A percentile compares a stretch with the other conserved stretches of the same genome.
Evolutionary conservation across 2,888 invertebrate genomes (phyloP).

Genomic region (Morinoia aosen): DNA sequence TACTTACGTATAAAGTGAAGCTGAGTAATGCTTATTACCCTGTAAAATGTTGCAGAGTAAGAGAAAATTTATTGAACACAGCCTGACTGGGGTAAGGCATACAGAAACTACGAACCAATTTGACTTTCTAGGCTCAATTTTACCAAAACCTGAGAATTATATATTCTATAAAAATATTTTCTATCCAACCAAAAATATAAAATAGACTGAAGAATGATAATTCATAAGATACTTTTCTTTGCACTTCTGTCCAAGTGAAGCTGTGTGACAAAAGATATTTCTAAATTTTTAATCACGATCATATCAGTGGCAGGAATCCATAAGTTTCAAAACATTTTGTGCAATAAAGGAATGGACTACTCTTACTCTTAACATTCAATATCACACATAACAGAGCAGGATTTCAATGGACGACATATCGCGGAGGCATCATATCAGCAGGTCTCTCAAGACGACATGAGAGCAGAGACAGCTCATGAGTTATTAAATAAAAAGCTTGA

Average conservation of each 20-base stretch:
- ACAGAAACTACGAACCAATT: not conserved
- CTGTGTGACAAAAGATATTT: not conserved
- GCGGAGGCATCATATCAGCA: too few species aligned
- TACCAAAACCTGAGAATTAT: not conserved
- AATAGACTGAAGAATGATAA: not conserved
- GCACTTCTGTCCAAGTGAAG: not conserved
- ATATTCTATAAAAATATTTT: not conserved
- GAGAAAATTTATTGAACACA: not conserved
- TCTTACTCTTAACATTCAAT: not conserved
- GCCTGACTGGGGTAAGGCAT: not conserved
- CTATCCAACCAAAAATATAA: not conserved
- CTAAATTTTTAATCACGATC: not conserved
- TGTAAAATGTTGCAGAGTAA: not conserved
- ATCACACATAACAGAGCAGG: not conserved
- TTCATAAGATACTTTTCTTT: not conserved
- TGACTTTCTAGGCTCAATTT: not conserved
- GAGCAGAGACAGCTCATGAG: too few species aligned
- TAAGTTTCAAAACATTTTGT: too few species aligned
- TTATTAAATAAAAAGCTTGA: too few species aligned
- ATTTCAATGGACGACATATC: too few species aligned
- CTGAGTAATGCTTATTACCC: not conserved
- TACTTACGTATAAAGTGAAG: not conserved
- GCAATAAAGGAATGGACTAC: not conserved
- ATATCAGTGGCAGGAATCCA: too few species aligned
- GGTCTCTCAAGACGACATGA: too few species aligned